Evolutionary conservation across 2,888 invertebrate genomes (phyloP), one percentile per base, ranked within the genome.

Genomic region (Eristalinus sepulchralis): DNA sequence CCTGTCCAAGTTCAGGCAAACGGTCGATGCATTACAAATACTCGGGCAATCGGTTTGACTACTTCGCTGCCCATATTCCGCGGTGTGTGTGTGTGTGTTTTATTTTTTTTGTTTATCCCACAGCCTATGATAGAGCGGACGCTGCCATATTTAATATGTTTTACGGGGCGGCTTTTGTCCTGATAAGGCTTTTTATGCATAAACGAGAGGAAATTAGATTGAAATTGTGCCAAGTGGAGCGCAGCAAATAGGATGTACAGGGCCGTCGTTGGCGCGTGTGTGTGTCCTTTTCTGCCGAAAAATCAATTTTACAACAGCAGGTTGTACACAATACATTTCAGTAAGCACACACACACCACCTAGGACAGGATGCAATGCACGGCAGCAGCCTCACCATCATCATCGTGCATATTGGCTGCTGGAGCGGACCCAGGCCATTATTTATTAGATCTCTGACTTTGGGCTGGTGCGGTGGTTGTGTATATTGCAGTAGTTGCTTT

Each of bases 171-270:
- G 86, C 86, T 83, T 86, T 86, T 83, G 86, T 83, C 75, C 78
- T 83, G 78, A 86, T 86, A 86, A 86, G 75, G 86, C 86, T 86
- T 83, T 86, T 86, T 86, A 86, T 86, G 83, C 86, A 86, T 86
- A 86, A 86, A 82, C 86, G 86, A 79, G 73, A 83, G 86, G 75
- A 86, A 83, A 86, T 86, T 86, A 86, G 86, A 86, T 86, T 86
- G 86, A 86, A 86, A 86, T 86, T 86, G 83, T 86, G 86, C 86
- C 86, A 86, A 86, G 86, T 86, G 86, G 86, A 86, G 86, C 86
- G 75, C 33, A 75, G 75, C 73, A 83, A 79, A 86, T 83, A 83
- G 83, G 82, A 77, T 85, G 72, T 72, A 68, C 39, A 36, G 13
- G n/a, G 20, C n/a, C 39, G 17, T 5, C n/a, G 24, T 33, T 20